Conservation (phyloP, 2,888 invertebrate species). For the Zaprionus bogoriensis region DNA sequence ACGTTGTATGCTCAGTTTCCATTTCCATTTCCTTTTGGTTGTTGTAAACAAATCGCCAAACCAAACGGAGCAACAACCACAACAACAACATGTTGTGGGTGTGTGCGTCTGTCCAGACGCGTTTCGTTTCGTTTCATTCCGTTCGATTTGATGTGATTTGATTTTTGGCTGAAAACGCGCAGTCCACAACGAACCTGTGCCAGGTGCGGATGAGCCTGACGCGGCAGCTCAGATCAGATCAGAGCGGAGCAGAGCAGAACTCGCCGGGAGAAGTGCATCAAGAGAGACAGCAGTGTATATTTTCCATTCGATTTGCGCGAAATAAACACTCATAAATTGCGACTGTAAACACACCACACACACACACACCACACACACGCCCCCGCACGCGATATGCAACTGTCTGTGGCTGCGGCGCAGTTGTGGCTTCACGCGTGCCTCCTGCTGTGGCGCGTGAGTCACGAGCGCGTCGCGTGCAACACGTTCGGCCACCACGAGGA, state of each 20-base stretch:
- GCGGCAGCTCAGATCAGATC: background rate
- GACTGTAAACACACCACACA: constrained; percentile 9
- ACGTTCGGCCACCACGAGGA: constrained; percentile 45
- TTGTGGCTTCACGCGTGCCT: constrained; percentile 14
- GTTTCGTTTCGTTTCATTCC: constrained; percentile 25
- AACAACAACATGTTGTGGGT: constrained; percentile 13
- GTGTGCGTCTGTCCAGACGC: constrained; percentile 1
- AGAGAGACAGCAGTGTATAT: background rate
- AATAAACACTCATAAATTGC: constrained; percentile 42
- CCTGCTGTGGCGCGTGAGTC: constrained; percentile 21
- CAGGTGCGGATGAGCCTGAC: constrained; percentile 48
- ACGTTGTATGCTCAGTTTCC: constrained; percentile 10
- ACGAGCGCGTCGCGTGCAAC: constrained; percentile 1
- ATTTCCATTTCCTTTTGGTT: constrained; percentile 25
- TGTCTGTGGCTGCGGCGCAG: constrained; percentile 45
- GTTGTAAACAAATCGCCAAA: constrained; percentile 58
- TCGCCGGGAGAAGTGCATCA: constrained; percentile 10
- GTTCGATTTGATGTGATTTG: constrained; percentile 27
- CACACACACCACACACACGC: too few relatives aligned
- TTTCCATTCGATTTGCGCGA: constrained; percentile 18
- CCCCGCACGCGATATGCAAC: background rate
- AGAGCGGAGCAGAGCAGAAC: background rate
- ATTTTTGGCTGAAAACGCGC: constrained; percentile 4
- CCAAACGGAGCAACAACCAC: background rate
- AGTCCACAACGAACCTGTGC: constrained; percentile 45